Evolutionary conservation across 2,113 vertebrate genomes (phyloP).

Genomic region (Pterocles burchelli): DNA sequence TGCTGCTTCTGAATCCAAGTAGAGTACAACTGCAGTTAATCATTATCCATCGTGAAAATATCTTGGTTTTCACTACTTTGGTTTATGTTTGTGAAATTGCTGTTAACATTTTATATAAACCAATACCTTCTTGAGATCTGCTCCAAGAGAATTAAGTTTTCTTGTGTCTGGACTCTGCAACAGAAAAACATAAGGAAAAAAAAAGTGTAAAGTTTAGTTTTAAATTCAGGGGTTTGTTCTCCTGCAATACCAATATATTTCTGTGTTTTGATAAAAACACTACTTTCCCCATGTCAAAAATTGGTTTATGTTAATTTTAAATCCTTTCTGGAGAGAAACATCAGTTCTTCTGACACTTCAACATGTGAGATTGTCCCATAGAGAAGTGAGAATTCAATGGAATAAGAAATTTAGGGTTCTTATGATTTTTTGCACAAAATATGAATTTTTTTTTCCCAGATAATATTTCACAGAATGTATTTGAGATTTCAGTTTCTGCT

Average conservation of each 20-base stretch:
- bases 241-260: background rate
- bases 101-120: background rate
- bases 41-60: background rate
- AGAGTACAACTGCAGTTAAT: background rate
- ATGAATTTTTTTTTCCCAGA: rapidly evolving
- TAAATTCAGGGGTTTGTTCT: background rate
- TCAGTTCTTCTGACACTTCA: background rate
- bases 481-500: background rate
- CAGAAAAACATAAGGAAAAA: no score
- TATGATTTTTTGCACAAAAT: background rate
- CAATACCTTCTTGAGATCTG: background rate
- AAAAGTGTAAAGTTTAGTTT: background rate
- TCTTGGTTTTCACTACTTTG: background rate
- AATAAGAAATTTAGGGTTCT: background rate
- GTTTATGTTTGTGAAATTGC: background rate
- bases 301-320: background rate
- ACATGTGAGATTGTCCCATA: background rate
- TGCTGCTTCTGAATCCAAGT: background rate
- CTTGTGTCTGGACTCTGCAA: background rate
- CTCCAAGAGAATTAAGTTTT: background rate
- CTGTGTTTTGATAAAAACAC: background rate
- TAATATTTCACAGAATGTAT: background rate
- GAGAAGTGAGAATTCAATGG: background rate
- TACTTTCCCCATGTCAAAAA: background rate
- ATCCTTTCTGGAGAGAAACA: background rate